These are phyloP conservation scores for Myxocyprinus asiaticus DNA, from an alignment of 2,113 vertebrate genomes.

Conservation along the genomic window DNA sequence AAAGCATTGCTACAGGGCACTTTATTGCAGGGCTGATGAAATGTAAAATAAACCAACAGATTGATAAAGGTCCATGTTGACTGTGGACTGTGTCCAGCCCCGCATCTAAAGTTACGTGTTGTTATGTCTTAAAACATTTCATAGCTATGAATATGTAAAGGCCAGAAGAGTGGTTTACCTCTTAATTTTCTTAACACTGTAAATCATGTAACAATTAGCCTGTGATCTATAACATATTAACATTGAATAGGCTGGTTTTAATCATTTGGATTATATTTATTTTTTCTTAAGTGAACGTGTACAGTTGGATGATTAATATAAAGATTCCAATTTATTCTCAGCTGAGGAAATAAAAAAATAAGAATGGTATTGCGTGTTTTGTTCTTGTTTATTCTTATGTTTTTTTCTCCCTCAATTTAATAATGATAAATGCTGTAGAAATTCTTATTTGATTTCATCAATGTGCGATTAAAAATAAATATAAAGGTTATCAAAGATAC, in stretches of 20 bases:
- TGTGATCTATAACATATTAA: constrained; percentile 53
- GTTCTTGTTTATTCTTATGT: not conserved
- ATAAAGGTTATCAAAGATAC: too few species aligned
- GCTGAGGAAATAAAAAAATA: constrained; percentile 58
- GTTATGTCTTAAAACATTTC: constrained; percentile 40
- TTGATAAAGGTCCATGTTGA: not conserved
- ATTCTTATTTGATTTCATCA: too few species aligned
- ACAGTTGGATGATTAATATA: constrained; percentile 65
- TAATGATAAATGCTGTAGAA: too few species aligned
- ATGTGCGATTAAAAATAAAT: too few species aligned
- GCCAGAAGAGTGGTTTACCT: constrained; percentile 60
- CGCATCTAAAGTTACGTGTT: not conserved
- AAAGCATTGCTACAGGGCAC: not conserved
- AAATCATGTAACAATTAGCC: constrained; percentile 67
- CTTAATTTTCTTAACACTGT: constrained; percentile 65
- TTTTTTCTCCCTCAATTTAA: too few species aligned
- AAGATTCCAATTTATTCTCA: constrained; percentile 55
- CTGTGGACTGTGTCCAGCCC: not conserved
- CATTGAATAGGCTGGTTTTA: constrained; percentile 62
- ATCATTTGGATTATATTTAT: constrained; percentile 69
- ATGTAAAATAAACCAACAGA: not conserved
- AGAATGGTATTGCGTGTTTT: constrained; percentile 9
- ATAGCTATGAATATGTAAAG: constrained; percentile 25
- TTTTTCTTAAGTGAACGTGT: constrained; percentile 62
- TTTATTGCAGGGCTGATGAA: not conserved